Evolutionary conservation across 1,140 invertebrate species (phyloP).

Genomic region (Neomicropteryx cornuta): DNA sequence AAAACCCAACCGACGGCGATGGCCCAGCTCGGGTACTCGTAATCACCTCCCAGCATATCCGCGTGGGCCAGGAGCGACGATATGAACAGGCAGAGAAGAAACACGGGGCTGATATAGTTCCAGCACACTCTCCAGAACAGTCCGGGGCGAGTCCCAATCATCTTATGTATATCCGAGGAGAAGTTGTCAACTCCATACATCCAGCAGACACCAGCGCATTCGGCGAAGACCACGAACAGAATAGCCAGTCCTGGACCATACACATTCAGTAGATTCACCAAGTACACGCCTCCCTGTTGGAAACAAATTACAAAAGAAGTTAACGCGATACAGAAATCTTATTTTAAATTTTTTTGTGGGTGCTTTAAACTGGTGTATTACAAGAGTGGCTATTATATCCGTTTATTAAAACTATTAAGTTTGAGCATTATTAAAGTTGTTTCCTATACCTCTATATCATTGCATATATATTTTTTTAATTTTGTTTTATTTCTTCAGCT

Average conservation of each 20-base stretch:
- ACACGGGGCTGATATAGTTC: conserved; percentile 59
- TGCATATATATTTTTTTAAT: too few species aligned
- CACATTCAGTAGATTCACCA: conserved; percentile 88
- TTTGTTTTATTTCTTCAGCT: too few species aligned
- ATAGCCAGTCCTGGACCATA: conserved; percentile 95
- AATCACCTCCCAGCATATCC: conserved; percentile 79
- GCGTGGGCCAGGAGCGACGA: conserved; percentile 81
- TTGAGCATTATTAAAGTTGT: too few species aligned
- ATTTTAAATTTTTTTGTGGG: too few species aligned
- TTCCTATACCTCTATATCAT: too few species aligned
- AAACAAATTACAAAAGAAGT: conserved; percentile 9
- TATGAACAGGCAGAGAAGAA: conserved; percentile 73
- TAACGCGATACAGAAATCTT: too few species aligned
- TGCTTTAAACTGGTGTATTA: too few species aligned
- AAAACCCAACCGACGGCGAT: conserved; percentile 84
- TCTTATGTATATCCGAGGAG: conserved; percentile 77
- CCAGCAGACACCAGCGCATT: conserved; percentile 93
- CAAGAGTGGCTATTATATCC: too few species aligned
- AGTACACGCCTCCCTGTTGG: conserved; percentile 77
- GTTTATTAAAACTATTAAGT: too few species aligned
- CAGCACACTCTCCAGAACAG: conserved; percentile 90
- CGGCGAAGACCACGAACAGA: conserved; percentile 91
- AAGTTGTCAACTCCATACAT: conserved; percentile 88
- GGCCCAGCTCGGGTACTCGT: conserved; percentile 82
- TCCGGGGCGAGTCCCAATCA: conserved; percentile 81